Conservation (phyloP, 2,797 vertebrate genomes). For the Sebastes alutus region DNA sequence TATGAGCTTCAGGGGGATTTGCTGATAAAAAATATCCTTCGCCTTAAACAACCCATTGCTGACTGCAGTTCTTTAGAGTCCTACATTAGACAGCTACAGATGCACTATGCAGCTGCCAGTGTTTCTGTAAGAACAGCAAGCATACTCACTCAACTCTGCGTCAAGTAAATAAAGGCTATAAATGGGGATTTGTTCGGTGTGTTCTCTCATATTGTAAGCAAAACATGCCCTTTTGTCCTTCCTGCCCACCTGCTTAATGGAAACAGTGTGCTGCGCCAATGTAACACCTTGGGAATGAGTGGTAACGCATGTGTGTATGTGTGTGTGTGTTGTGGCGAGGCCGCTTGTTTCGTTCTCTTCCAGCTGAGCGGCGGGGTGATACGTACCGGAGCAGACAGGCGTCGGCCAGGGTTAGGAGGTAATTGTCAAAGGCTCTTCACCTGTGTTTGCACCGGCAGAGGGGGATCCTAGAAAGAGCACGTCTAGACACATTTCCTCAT, state of each 20-base stretch:
- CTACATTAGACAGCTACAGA: conserved; percentile 13
- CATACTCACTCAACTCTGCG: conserved; percentile 26
- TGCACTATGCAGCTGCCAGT: conserved; percentile 17
- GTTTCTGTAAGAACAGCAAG: conserved; percentile 16
- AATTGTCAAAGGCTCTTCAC: conserved; percentile 51
- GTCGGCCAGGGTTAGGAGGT: conserved; percentile 50
- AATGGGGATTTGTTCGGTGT: conserved; percentile 41
- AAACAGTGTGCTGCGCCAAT: conserved; percentile 29
- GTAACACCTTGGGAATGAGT: conserved; percentile 50
- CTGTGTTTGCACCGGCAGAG: conserved; percentile 28
- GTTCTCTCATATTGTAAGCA: conserved; percentile 34
- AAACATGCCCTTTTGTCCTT: conserved; percentile 59
- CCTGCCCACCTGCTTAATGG: conserved; percentile 51
- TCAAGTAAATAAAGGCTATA: conserved; percentile 30
- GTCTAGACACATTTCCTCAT: conserved; percentile 37
- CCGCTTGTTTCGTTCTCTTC: conserved; percentile 49
- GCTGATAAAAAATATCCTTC: conserved; percentile 20
- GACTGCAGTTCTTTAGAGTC: conserved; percentile 18
- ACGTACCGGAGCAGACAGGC: conserved; percentile 48
- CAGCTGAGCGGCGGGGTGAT: conserved; percentile 55
- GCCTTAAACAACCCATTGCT: conserved; percentile 33
- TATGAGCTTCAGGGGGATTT: conserved; percentile 16
- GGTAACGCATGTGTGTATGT: conserved; percentile 13
- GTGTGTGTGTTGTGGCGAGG: not conserved
- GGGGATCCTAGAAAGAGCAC: conserved; percentile 29